Base-by-base conservation (phyloP, 2,888 invertebrate species). In the Taenaris catops region DNA sequence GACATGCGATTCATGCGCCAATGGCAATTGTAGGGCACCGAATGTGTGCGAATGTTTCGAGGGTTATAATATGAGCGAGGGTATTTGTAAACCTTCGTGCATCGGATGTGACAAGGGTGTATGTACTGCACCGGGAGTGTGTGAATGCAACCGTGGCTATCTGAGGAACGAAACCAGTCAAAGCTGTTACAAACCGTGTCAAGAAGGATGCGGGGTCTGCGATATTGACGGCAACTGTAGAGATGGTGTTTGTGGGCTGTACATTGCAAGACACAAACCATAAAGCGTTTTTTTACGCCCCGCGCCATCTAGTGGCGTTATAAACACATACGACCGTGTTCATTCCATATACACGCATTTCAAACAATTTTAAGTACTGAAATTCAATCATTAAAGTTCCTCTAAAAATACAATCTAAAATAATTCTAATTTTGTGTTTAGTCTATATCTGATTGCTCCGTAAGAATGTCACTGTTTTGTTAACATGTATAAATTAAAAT, bases 11-110 rank as follows among this genome's bases (percentile, higher is more conserved):
- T 9, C 18, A 7, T 55, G 55, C 26, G 14, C 33, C 2, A 53
- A 74, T 34, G 73, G 74, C 2, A 37, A 40, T 7, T 79, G 79
- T 44, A 46, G 87, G 0, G 88, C 87, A 0, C 91, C 91, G 0
- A 89, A 90, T 25, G 66, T 79, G 1, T 92, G 92, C 58, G 74
- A 62, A 11, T 92, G 92, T 51, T 65, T 75, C 8, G 51, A 65
- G 1, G 91, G 91, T 0, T 91, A 79, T 49, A 56, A 66, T 4
- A 71, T 73, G 38, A 14, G 16, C 4, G 40, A 46, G 3, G 50
- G 43, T n/a, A 43, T 23, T 14, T 68, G 73, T 38, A 26, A 35
- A 3, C 67, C 72, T 3, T 23, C 37, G 1, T 74, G 73, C 45
- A 34, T 43, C 11, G 52, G 49, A 1, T 75, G 78, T 47, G 25